Evolutionary conservation across 2,888 invertebrate genomes (phyloP), one percentile per base, ranked within the genome.

Genomic region (Callosobruchus maculatus): DNA sequence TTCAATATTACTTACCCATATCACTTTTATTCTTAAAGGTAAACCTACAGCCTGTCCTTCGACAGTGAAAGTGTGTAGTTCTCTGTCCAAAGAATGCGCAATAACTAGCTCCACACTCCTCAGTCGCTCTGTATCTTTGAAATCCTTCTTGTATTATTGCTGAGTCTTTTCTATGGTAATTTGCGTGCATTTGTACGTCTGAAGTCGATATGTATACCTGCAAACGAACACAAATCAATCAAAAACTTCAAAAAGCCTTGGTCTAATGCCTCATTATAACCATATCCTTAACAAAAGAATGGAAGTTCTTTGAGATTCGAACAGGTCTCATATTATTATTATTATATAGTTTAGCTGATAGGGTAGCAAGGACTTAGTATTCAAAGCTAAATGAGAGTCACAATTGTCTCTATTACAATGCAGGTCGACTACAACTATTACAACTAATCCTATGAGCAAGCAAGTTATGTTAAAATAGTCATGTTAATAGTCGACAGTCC

Each of bases 1-100:
- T 68, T 68, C 13, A 2, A 22, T 7, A 26, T 70, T 20, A 86
- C 93, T 91, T 89, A 98, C 98, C 98, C 98, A 99, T 99, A 88
- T 99, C 99, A 82, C 98, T 97, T 87, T 99, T 99, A 87, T 99
- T 98, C 89, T 99, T 99, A 88, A 99, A 99, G 0, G 98, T 98
- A 85, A 94, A 98, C 80, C 94, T 93, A 88, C 99, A 99, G 18
- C 94, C 95, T 73, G 94, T 90, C 81, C 98, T 89, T 78, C 97
- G 90, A 87, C 99, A 99, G 86, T 99, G 99, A 88, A 99, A 99
- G 86, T 99, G 99, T 7, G 99, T 99, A 73, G 98, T 99, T 81
- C 97, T 90, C 87, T 97, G 98, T 0, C 97, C 96, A 84, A 93
- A 94, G 87, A 98, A 99, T 67, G 95, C 92, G 86, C 99, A 99